Evolutionary conservation across 2,113 vertebrate genomes (phyloP).

Genomic region (Cryptotis parvus): DNA sequence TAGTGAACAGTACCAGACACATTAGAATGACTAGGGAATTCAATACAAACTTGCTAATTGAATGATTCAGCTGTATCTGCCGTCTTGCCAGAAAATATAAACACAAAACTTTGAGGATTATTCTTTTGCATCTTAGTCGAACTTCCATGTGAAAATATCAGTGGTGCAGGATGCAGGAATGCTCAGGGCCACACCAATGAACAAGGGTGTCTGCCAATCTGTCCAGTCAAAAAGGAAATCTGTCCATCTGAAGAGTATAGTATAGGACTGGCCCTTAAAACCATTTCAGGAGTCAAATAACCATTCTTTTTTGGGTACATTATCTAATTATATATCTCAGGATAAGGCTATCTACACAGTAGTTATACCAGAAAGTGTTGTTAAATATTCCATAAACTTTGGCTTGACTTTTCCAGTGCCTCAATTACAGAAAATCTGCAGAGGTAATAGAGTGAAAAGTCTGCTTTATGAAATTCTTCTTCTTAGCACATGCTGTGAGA

Average conservation of each 20-base stretch:
- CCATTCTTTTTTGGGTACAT: conserved; percentile 5
- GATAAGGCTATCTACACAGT: not conserved
- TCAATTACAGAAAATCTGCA: conserved; percentile 1
- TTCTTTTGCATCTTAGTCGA: conserved; percentile 18
- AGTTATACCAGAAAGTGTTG: not conserved
- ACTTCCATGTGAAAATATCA: conserved; percentile 8
- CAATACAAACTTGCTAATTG: conserved; percentile 23
- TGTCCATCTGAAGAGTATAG: not conserved
- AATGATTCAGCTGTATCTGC: not conserved
- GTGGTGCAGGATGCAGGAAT: not conserved
- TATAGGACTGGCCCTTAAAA: not conserved
- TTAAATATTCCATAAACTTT: conserved; percentile 35
- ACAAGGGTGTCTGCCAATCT: not conserved
- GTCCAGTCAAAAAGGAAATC: conserved; percentile 38
- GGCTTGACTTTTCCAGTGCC: not conserved
- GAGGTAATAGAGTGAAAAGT: not conserved
- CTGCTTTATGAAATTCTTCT: not conserved
- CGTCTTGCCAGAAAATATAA: conserved; percentile 31
- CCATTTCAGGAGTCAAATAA: conserved; percentile 19
- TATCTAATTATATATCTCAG: conserved; percentile 1
- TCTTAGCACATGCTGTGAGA: not conserved
- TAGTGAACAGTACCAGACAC: not conserved
- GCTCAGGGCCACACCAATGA: not conserved
- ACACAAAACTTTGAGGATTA: conserved; percentile 8
- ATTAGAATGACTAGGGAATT: not conserved